Conservation (phyloP, 2,888 invertebrate species). For the Drosophila fungiperda region DNA sequence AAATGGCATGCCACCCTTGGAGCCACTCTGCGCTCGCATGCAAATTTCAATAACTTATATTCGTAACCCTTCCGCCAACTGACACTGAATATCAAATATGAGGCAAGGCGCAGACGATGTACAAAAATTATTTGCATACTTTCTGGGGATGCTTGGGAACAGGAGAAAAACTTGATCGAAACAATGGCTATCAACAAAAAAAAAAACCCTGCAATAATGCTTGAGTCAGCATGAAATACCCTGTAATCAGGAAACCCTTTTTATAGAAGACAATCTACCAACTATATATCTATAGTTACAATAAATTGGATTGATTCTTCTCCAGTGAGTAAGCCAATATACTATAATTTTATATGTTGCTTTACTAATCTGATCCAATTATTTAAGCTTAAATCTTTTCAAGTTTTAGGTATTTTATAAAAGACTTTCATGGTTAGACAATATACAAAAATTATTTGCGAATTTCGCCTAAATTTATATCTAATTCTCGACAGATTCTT, state of each 20-base stretch:
- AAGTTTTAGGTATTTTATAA: too few relatives aligned
- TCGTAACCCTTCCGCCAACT: conserved; percentile 77
- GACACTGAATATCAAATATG: conserved; percentile 79
- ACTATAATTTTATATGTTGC: background rate
- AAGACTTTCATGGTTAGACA: too few relatives aligned
- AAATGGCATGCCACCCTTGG: conserved; percentile 15
- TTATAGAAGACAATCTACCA: background rate
- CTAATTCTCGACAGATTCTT: too few relatives aligned
- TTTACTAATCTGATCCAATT: background rate
- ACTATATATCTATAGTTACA: background rate
- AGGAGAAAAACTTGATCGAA: conserved; percentile 22
- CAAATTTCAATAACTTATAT: conserved; percentile 81
- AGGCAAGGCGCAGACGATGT: conserved; percentile 58
- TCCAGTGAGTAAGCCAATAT: background rate
- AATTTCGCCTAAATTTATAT: background rate
- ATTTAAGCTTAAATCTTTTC: too few relatives aligned
- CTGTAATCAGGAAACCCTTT: background rate
- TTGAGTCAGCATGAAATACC: background rate
- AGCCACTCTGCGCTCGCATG: conserved; percentile 57
- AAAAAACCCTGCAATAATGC: background rate
- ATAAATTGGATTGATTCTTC: background rate
- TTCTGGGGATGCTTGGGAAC: conserved; percentile 70
- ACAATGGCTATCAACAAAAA: conserved; percentile 26
- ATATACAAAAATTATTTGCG: too few relatives aligned
- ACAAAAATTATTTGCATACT: conserved; percentile 78